phyloP scores from a whole-genome alignment of 1,140 invertebrate species.

The Neodiprion pinetum region DNA sequence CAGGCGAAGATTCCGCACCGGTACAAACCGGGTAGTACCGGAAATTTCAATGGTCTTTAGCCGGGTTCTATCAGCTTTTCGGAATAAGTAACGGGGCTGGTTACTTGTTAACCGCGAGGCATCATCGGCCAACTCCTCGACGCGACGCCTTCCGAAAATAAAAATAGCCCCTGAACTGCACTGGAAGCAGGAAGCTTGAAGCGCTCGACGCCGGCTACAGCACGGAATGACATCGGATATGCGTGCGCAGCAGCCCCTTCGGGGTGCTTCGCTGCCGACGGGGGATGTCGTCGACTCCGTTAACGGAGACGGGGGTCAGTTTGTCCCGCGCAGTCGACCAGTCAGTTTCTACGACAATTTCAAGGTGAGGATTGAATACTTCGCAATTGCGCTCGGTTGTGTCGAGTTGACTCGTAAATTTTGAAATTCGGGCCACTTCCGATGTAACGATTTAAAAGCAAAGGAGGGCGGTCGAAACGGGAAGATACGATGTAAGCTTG shows the following conservation, averaged over 20 bases:
- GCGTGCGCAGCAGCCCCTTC: slow-evolving; percentile 1
- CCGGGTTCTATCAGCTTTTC: too few relatives aligned
- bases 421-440: too few relatives aligned
- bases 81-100: too few relatives aligned
- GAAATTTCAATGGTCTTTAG: too few relatives aligned
- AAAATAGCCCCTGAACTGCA: background rate
- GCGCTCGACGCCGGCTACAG: background rate
- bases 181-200: background rate
- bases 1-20: too few relatives aligned
- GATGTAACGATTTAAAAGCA: too few relatives aligned
- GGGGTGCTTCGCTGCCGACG: background rate
- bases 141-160: background rate
- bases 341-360: slow-evolving; percentile 60
- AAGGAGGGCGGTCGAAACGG: too few relatives aligned
- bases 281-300: background rate
- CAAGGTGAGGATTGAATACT: slow-evolving; percentile 39
- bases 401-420: background rate
- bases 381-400: background rate
- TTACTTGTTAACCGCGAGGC: too few relatives aligned
- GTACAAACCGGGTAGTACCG: too few relatives aligned
- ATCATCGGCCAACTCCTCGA: too few relatives aligned
- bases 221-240: background rate
- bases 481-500: too few relatives aligned
- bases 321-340: slow-evolving; percentile 51
- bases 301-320: slow-evolving; percentile 38